These are phyloP conservation scores for Luidia sarsii DNA, from an alignment of 53 echinoderm and acorn worm genomes.

Conservation along the genomic window DNA sequence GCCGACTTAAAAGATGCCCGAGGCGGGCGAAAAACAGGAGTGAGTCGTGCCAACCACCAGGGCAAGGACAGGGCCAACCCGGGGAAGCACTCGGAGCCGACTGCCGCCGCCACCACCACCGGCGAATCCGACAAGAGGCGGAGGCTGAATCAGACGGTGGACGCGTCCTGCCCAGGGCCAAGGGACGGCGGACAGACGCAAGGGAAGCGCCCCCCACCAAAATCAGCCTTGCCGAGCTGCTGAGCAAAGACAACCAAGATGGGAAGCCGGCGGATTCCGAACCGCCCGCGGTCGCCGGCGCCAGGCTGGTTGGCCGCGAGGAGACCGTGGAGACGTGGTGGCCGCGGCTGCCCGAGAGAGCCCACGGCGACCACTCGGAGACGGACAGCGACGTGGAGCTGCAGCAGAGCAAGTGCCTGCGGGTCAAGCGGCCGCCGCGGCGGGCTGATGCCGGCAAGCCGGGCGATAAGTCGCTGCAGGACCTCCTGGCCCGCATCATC, in stretches of 20 bases:
- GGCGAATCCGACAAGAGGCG: conserved; percentile 5
- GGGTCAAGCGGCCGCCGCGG: neutral
- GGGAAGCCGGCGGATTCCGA: neutral
- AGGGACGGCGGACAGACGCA: too few relatives aligned
- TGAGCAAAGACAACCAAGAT: conserved; percentile 10
- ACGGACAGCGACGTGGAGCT: conserved; percentile 32
- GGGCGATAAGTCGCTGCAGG: conserved; percentile 36
- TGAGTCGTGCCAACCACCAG: too few relatives aligned
- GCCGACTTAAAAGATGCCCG: neutral
- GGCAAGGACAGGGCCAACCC: neutral
- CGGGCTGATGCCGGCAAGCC: neutral
- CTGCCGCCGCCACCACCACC: neutral
- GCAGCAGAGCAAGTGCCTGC: conserved; percentile 17
- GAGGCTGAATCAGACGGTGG: conserved; percentile 2
- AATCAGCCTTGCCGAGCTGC: conserved; percentile 16
- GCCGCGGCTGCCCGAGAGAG: conserved; percentile 1
- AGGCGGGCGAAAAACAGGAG: neutral
- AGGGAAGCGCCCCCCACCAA: conserved; percentile 4
- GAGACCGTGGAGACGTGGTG: neutral
- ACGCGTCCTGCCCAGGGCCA: too few relatives aligned
- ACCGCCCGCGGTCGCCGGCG: too few relatives aligned
- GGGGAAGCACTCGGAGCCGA: too few relatives aligned
- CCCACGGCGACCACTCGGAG: conserved; percentile 20
- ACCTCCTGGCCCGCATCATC: conserved; percentile 36
- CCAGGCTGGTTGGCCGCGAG: neutral